phyloP scores from a whole-genome alignment of 2,797 vertebrate genomes.

The Lepus oiostolus region DNA sequence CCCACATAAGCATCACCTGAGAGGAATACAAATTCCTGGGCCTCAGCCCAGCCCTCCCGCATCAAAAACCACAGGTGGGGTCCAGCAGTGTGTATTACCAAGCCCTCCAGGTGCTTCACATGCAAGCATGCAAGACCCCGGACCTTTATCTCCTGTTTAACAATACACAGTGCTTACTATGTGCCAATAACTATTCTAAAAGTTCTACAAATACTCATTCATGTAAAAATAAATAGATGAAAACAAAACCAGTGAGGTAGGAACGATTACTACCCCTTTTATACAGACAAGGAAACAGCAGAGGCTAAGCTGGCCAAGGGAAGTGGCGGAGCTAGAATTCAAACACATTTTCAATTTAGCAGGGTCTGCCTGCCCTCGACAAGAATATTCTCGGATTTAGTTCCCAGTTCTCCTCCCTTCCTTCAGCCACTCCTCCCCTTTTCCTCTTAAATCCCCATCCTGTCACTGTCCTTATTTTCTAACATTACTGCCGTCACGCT shows the following conservation, averaged over 20 bases:
- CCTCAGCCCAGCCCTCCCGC: neutral
- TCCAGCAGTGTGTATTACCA: neutral
- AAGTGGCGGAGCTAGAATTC: neutral
- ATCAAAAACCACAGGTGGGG: slow-evolving; percentile 21
- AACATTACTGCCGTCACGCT: neutral
- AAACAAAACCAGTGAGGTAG: neutral
- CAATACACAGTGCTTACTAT: neutral
- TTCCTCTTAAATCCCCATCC: slow-evolving; percentile 58
- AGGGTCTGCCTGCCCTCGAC: neutral
- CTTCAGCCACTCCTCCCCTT: neutral
- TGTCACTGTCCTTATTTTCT: slow-evolving; percentile 58
- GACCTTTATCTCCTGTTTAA: slow-evolving; percentile 31
- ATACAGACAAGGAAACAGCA: slow-evolving; percentile 9
- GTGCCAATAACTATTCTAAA: slow-evolving; percentile 28
- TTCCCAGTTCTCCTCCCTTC: neutral
- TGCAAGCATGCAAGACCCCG: neutral
- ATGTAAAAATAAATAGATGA: neutral
- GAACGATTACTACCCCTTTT: neutral
- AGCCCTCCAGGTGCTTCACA: slow-evolving; percentile 34
- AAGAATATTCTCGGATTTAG: slow-evolving; percentile 33
- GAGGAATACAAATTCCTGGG: slow-evolving; percentile 53
- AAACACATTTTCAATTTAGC: slow-evolving; percentile 54
- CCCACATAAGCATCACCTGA: slow-evolving; percentile 57
- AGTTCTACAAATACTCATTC: slow-evolving; percentile 25
- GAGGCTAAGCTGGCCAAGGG: neutral